These are phyloP conservation scores for Lagodon rhomboides DNA, from an alignment of 2,797 vertebrate genomes.

Conservation along the genomic window DNA sequence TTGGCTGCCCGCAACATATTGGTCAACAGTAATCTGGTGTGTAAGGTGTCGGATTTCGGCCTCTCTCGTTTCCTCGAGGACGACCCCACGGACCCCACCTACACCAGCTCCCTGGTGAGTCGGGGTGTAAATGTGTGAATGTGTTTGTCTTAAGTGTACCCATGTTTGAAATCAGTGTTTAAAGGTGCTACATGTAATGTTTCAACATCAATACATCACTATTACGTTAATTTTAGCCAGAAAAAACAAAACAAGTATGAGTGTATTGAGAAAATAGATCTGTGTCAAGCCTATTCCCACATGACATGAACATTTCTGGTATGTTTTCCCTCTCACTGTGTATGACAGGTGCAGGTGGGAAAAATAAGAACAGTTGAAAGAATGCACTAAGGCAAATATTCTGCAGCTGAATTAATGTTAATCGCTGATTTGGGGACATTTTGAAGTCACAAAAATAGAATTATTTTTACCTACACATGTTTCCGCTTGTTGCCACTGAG, in stretches of 20 bases:
- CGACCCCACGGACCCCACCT: conserved; percentile 94
- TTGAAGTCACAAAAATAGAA: not conserved
- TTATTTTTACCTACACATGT: not conserved
- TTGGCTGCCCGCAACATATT: conserved; percentile 98
- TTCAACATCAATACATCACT: conserved; percentile 52
- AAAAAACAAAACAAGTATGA: not conserved
- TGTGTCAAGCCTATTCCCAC: conserved; percentile 23
- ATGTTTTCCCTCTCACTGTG: conserved; percentile 2
- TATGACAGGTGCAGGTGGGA: not conserved
- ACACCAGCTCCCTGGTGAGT: conserved; percentile 97
- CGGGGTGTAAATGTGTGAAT: not conserved
- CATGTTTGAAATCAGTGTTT: conserved; percentile 47
- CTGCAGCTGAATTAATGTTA: not conserved
- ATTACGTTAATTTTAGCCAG: not conserved
- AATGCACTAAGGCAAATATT: not conserved
- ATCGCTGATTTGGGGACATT: not conserved
- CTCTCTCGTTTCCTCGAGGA: conserved; percentile 98
- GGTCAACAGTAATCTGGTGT: conserved; percentile 98
- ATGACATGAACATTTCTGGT: conserved; percentile 11
- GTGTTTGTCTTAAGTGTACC: conserved; percentile 13
- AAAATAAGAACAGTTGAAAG: conserved; percentile 15
- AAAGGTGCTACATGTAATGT: conserved; percentile 32
- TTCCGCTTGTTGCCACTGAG: not conserved
- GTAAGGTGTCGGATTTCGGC: conserved; percentile 98
- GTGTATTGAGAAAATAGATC: conserved; percentile 21